phyloP scores from a whole-genome alignment of 2,113 vertebrate species.

The Lethenteron camtschaticum region DNA sequence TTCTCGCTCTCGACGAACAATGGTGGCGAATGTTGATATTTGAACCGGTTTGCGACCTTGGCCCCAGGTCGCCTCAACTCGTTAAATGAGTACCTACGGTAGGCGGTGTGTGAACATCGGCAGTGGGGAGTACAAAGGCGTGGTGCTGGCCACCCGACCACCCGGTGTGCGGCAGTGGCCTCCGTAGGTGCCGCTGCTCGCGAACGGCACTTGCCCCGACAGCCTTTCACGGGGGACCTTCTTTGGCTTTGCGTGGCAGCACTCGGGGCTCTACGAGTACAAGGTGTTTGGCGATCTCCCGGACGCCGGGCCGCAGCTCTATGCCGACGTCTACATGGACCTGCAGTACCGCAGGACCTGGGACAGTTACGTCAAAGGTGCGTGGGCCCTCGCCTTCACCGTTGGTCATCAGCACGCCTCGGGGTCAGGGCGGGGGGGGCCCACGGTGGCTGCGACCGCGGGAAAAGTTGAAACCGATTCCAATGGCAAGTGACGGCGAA shows the following conservation, averaged over 20 bases:
- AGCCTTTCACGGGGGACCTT: constrained; percentile 9
- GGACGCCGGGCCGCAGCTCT: constrained; percentile 28
- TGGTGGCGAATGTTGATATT: too few relatives aligned
- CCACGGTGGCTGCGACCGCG: constrained; percentile 6
- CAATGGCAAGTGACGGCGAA: constrained; percentile 1
- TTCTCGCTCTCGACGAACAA: too few relatives aligned
- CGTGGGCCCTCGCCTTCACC: constrained; percentile 5
- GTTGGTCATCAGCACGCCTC: neutral
- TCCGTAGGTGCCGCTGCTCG: constrained; percentile 10
- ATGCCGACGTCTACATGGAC: constrained; percentile 67
- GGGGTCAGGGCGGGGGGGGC: neutral
- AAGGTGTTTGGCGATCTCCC: constrained; percentile 46
- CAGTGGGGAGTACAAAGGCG: neutral
- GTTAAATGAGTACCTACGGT: neutral
- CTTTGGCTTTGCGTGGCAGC: constrained; percentile 23
- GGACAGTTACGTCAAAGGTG: constrained; percentile 64
- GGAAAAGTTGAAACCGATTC: constrained; percentile 4
- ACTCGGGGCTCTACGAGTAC: constrained; percentile 56
- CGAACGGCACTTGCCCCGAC: constrained; percentile 6
- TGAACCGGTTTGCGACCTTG: too few relatives aligned
- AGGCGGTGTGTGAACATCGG: neutral
- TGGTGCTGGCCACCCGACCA: too few relatives aligned
- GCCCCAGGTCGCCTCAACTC: too few relatives aligned
- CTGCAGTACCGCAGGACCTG: constrained; percentile 51
- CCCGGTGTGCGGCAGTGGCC: neutral